These are phyloP conservation scores for Peromyscus nudipes DNA, from an alignment of 2,797 vertebrate species.

Conservation along the genomic window DNA sequence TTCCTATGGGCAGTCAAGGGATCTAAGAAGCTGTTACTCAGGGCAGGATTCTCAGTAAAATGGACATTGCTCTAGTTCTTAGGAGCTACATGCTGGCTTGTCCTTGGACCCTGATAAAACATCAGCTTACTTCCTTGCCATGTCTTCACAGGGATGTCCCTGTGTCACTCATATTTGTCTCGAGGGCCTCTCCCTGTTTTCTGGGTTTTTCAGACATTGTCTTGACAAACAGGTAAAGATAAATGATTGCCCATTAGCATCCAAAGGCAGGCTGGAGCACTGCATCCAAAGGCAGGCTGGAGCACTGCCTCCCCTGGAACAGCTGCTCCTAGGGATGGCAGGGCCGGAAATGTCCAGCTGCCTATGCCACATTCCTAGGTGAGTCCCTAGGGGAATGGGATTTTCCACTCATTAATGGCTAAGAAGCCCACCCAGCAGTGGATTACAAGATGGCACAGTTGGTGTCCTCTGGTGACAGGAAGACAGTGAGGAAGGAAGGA, in stretches of 20 bases:
- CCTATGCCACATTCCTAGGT: not conserved
- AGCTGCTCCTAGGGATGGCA: not conserved
- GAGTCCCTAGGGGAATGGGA: not conserved
- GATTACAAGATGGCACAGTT: not conserved
- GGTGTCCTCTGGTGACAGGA: not conserved
- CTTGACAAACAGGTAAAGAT: not conserved
- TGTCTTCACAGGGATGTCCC: not conserved
- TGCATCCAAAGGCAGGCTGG: too few species aligned
- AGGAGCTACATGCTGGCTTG: not conserved
- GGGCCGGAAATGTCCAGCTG: not conserved
- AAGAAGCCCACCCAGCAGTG: not conserved
- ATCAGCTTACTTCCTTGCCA: too few species aligned
- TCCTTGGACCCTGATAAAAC: not conserved
- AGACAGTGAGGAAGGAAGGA: not conserved
- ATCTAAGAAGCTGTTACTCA: not conserved
- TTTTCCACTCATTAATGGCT: not conserved
- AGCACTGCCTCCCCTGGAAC: too few species aligned
- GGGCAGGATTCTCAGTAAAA: not conserved
- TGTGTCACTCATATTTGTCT: not conserved
- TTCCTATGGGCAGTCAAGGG: not conserved
- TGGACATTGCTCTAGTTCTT: not conserved
- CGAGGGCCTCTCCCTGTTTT: not conserved
- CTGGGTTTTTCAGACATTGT: not conserved
- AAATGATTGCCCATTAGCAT: not conserved
- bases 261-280: not conserved